Base-by-base conservation (phyloP, 2,113 vertebrate species). In the Protomyctophum bolini region DNA sequence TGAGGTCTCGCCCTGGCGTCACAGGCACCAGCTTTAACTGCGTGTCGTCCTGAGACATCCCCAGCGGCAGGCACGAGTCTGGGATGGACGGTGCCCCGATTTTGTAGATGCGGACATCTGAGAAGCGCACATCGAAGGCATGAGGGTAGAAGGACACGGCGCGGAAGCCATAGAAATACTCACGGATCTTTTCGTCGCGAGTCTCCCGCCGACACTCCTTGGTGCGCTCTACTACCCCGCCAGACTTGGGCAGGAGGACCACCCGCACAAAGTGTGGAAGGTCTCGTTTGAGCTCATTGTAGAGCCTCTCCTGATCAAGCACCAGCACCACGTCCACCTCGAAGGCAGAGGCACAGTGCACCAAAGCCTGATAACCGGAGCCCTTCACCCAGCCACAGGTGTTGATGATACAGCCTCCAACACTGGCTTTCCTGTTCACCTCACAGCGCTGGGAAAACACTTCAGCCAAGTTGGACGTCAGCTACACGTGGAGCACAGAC, bases 381-480 rank as follows among this genome's bases (percentile, higher is more conserved):
- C 97, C 96, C 76, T 98, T 98, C 76, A 99, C 98, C 98, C 97
- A 99, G 79, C 98, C 98, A 0, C 97, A 99, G 1, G 97, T 98
- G 89, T 99, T 99, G 79, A 99, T 99, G 86, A 99, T 94, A 4
- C 98, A 99, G 82, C 98, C 98, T 1, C 96, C 97, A 2, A 97
- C 95, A 0, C 96, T 97, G 0, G 98, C 97, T 0, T 95, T 96
- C 33, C 97, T 92, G 90, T 98, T 99, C 79, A 97, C 95, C 73
- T 99, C 97, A 6, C 98, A 99, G 41, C 97, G 94, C 80, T 97
- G 96, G 68, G 97, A 97, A 91, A 98, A 99, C 62, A 98, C 97
- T 0, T 98, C 95, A 0, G 98, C 98, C 80, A 99, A 90, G 33
- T 94, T 94, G 0, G 97, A 97, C 0, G 97, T 98, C 84, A 99